Evolutionary conservation across 2,113 vertebrate genomes (phyloP).

Genomic region (Amphiprion ocellaris): DNA sequence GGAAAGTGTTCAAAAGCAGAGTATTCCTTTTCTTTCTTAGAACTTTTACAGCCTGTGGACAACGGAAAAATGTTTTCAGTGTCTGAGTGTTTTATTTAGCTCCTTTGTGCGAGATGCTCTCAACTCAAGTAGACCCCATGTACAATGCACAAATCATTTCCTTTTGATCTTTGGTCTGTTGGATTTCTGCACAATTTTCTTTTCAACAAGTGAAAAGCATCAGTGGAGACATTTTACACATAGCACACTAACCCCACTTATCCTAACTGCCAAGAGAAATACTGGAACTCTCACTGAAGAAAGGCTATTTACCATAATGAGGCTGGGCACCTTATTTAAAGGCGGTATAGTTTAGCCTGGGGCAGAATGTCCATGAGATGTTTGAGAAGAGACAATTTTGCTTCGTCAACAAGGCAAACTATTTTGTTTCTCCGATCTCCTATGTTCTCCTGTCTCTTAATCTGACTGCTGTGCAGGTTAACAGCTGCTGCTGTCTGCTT

Average conservation of each 20-base stretch:
- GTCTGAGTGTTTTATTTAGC: conserved; percentile 14
- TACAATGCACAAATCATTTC: conserved; percentile 12
- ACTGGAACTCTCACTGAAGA: conserved; percentile 44
- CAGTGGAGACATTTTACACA: conserved; percentile 33
- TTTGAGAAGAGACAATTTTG: conserved; percentile 38
- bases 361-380: conserved; percentile 41
- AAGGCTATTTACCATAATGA: conserved; percentile 55
- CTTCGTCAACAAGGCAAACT: conserved; percentile 33
- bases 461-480: conserved; percentile 34
- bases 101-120: not conserved
- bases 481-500: conserved; percentile 55
- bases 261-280: conserved; percentile 39
- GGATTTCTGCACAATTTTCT: not conserved
- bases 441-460: conserved; percentile 36
- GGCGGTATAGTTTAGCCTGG: conserved; percentile 31
- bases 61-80: conserved; percentile 7
- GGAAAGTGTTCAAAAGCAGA: not conserved
- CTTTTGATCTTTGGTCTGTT: conserved; percentile 6
- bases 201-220: conserved; percentile 27
- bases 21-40: not conserved
- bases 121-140: conserved; percentile 5
- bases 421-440: conserved; percentile 4
- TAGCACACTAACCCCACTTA: conserved; percentile 25
- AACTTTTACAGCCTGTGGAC: conserved; percentile 2
- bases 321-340: conserved; percentile 58